Conservation (phyloP, 2,888 invertebrate genomes). For the Drosophila paranaensis region DNA sequence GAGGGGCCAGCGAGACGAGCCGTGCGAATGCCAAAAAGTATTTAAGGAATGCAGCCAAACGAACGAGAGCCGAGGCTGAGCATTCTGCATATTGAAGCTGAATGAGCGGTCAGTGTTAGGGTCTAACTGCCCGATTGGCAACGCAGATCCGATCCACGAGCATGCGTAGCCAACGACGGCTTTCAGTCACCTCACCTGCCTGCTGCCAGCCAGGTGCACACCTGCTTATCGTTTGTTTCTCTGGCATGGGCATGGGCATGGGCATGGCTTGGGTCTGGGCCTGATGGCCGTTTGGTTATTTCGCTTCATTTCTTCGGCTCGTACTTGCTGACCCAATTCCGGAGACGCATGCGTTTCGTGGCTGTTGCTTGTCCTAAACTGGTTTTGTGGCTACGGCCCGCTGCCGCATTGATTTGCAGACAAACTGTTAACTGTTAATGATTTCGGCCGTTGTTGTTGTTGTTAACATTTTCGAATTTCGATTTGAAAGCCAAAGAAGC, state of each 20-base stretch:
- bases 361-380: slow-evolving; percentile 69
- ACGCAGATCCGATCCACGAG: slow-evolving; percentile 20
- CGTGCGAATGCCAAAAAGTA: slow-evolving; percentile 13
- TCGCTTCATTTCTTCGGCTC: slow-evolving; percentile 57
- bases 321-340: slow-evolving; percentile 78
- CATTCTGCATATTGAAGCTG: slow-evolving; percentile 14
- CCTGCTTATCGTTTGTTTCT: slow-evolving; percentile 35
- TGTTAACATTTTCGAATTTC: slow-evolving; percentile 66
- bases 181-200: slow-evolving; percentile 55
- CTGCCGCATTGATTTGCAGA: slow-evolving; percentile 63
- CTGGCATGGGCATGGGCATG: slow-evolving; percentile 34
- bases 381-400: slow-evolving; percentile 62
- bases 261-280: slow-evolving; percentile 41
- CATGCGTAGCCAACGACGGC: slow-evolving; percentile 30
- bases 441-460: slow-evolving; percentile 49
- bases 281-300: slow-evolving; percentile 55
- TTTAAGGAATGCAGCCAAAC: slow-evolving; percentile 32
- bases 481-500: slow-evolving; percentile 78
- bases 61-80: neutral
- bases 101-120: neutral
- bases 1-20: slow-evolving; percentile 21
- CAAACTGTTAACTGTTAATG: slow-evolving; percentile 76
- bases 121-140: slow-evolving; percentile 15
- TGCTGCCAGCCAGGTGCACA: slow-evolving; percentile 23
- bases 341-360: slow-evolving; percentile 69